Conservation (phyloP, 1,140 invertebrate genomes). For the Calephelis virginiensis region DNA sequence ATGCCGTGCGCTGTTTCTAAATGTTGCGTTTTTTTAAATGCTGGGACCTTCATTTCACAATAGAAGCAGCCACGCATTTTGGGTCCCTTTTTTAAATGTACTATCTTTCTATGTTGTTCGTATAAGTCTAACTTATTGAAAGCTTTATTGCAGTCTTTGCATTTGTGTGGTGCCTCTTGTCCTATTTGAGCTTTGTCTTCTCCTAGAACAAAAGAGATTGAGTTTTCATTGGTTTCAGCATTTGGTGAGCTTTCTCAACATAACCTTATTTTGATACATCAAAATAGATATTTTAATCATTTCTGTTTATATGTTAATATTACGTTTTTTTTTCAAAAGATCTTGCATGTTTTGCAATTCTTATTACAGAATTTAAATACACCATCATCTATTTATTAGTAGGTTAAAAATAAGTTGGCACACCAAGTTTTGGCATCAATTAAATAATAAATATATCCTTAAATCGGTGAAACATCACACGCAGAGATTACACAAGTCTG, state of each 20-base stretch:
- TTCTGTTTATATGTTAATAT: no score
- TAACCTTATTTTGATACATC: neutral
- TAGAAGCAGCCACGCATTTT: constrained; percentile 31
- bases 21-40: constrained; percentile 32
- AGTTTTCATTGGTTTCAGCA: constrained; percentile 13
- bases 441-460: no score
- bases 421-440: no score
- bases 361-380: no score
- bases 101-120: constrained; percentile 30
- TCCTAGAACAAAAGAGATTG: constrained; percentile 29
- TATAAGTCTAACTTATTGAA: constrained; percentile 28
- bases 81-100: constrained; percentile 27
- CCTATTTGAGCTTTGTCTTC: neutral
- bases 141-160: constrained; percentile 30
- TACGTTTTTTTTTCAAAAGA: no score
- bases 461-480: no score
- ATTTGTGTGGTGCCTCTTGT: constrained; percentile 23
- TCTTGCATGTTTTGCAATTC: no score
- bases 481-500: no score
- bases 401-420: no score
- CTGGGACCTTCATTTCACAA: constrained; percentile 38
- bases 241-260: neutral
- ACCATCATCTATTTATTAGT: no score
- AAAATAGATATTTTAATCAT: no score
- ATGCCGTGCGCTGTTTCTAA: constrained; percentile 40